Percentiles rank a stretch among this genome's conserved stretches.
Conservation (phyloP, 2,113 vertebrate genomes). For the Protobothrops mucrosquamatus region DNA sequence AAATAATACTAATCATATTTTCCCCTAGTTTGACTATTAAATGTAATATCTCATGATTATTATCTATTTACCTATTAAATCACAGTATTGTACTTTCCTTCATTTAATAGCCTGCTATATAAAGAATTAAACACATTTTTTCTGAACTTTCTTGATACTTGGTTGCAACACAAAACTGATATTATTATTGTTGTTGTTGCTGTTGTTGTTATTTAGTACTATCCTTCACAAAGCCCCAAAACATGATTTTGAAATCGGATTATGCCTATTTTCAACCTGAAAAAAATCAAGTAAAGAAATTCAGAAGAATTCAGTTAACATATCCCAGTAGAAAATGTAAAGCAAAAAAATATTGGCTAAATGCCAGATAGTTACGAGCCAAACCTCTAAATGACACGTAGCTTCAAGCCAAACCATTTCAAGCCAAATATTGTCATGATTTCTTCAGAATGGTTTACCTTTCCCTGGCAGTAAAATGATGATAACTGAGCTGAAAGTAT, state of each 20-base stretch:
- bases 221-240: background rate
- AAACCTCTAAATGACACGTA: background rate
- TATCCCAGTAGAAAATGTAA: background rate
- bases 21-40: background rate
- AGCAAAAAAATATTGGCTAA: background rate
- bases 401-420: background rate
- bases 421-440: slow-evolving; percentile 16
- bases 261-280: background rate
- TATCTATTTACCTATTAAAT: background rate
- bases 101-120: background rate
- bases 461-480: slow-evolving; percentile 41
- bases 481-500: background rate
- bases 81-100: background rate
- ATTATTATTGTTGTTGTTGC: too few relatives aligned
- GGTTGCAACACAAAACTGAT: background rate
- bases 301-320: background rate
- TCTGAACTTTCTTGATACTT: background rate
- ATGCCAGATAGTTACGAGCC: slow-evolving; percentile 29
- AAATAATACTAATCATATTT: background rate
- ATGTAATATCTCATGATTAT: background rate
- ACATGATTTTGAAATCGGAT: background rate
- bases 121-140: background rate
- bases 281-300: background rate
- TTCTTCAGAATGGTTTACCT: slow-evolving; percentile 18
- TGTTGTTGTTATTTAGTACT: background rate